These are phyloP conservation scores for Polydrusus cervinus DNA, from an alignment of 2,888 invertebrate species.

Conservation along the genomic window DNA sequence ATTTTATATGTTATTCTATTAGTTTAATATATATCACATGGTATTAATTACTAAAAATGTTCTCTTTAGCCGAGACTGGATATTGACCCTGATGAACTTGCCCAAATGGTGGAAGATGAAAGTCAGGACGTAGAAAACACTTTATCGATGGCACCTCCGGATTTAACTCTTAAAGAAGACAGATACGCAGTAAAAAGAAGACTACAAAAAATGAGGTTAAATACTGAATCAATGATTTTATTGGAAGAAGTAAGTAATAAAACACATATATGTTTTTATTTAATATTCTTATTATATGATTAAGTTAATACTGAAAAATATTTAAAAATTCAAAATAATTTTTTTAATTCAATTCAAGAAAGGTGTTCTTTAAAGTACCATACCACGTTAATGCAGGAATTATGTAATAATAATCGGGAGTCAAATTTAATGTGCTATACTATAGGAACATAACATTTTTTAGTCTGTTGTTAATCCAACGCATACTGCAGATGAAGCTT, in stretches of 20 bases:
- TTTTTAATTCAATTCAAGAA: neutral
- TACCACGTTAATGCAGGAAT: neutral
- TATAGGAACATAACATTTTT: slow-evolving; percentile 19
- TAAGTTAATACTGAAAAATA: too few relatives aligned
- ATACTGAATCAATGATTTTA: slow-evolving; percentile 62
- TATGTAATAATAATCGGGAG: neutral
- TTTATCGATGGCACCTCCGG: slow-evolving; percentile 64
- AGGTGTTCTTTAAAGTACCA: neutral
- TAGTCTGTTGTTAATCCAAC: slow-evolving; percentile 62
- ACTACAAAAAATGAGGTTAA: slow-evolving; percentile 62
- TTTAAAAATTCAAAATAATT: neutral
- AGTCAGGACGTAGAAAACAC: slow-evolving; percentile 66
- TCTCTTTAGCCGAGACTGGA: slow-evolving; percentile 41
- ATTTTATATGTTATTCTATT: too few relatives aligned
- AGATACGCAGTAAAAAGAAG: slow-evolving; percentile 63
- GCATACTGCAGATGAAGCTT: slow-evolving; percentile 64
- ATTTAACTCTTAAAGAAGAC: slow-evolving; percentile 61
- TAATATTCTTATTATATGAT: neutral
- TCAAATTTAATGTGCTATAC: neutral
- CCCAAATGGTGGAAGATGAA: slow-evolving; percentile 66
- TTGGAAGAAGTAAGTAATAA: slow-evolving; percentile 61
- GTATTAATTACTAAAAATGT: neutral
- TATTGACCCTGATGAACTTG: slow-evolving; percentile 62
- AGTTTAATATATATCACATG: neutral
- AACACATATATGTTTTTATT: neutral